Conservation (phyloP, 2,113 vertebrate species). For the Pimephales promelas region DNA sequence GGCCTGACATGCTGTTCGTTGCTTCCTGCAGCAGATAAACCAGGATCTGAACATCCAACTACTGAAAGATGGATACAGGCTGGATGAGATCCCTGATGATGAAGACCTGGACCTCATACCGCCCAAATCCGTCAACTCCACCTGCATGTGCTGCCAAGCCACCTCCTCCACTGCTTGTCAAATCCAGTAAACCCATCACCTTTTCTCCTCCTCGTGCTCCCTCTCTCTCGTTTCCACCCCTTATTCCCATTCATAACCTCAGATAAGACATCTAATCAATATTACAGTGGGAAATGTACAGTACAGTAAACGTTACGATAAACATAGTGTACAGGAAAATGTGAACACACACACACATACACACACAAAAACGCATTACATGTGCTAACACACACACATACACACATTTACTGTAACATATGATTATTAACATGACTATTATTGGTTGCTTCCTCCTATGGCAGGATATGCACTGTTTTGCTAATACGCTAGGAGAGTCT, state of each 20-base stretch:
- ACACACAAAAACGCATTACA: conserved; percentile 47
- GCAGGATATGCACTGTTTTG: conserved; percentile 89
- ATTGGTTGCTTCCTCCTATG: conserved; percentile 98
- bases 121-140: conserved; percentile 95
- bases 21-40: conserved; percentile 93
- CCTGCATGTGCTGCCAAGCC: conserved; percentile 99
- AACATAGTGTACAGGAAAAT: conserved; percentile 44
- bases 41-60: conserved; percentile 99
- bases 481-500: conserved; percentile 67
- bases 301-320: conserved; percentile 62
- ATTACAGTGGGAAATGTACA: conserved; percentile 53
- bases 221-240: conserved; percentile 52
- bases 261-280: conserved; percentile 48
- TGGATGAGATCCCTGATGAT: conserved; percentile 96
- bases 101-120: conserved; percentile 98
- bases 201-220: conserved; percentile 32
- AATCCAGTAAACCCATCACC: conserved; percentile 86
- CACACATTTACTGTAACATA: conserved; percentile 40
- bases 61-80: conserved; percentile 96
- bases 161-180: conserved; percentile 96
- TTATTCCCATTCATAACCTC: conserved; percentile 46
- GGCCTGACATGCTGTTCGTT: conserved; percentile 17
- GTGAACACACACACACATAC: conserved; percentile 2
- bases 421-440: conserved; percentile 68
- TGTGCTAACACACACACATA: conserved; percentile 11